These are phyloP conservation scores for Apoderus coryli DNA, from an alignment of 2,888 invertebrate species.

Conservation along the genomic window DNA sequence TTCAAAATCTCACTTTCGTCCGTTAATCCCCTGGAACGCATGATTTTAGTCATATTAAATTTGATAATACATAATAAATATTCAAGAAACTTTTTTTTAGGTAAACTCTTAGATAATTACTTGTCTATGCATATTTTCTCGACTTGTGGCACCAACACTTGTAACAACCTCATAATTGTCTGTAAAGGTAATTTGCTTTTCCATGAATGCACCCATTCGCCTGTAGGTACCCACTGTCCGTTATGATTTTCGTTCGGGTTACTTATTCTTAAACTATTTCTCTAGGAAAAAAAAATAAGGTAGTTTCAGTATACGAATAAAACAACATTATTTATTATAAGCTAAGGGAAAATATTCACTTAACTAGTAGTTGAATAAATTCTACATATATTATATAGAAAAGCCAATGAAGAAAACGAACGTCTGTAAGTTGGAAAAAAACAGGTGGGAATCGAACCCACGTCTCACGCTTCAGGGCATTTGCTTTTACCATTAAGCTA, in stretches of 20 bases:
- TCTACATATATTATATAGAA: too few relatives aligned
- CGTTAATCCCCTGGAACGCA: conserved; percentile 77
- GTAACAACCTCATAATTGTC: conserved; percentile 96
- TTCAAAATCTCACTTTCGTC: conserved; percentile 99
- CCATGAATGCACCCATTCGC: conserved; percentile 95
- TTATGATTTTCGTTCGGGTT: conserved; percentile 25
- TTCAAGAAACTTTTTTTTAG: neutral
- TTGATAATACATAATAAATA: conserved; percentile 2
- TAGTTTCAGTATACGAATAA: neutral
- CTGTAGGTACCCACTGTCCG: conserved; percentile 72
- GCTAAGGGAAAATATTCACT: too few relatives aligned
- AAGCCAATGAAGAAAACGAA: too few relatives aligned
- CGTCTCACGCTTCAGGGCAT: too few relatives aligned
- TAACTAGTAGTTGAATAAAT: too few relatives aligned
- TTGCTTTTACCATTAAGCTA: too few relatives aligned
- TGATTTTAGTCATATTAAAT: too few relatives aligned
- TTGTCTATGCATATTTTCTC: conserved; percentile 99
- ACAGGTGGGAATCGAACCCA: too few relatives aligned
- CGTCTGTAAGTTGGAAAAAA: too few relatives aligned
- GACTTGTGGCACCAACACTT: conserved; percentile 97
- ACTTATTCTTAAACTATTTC: conserved; percentile 47
- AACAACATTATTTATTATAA: neutral
- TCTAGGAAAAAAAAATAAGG: conserved; percentile 30
- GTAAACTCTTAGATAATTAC: conserved; percentile 51
- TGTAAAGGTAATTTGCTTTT: conserved; percentile 93